phyloP scores from a whole-genome alignment of 2,113 vertebrate genomes.

The Triplophysa rosa region DNA sequence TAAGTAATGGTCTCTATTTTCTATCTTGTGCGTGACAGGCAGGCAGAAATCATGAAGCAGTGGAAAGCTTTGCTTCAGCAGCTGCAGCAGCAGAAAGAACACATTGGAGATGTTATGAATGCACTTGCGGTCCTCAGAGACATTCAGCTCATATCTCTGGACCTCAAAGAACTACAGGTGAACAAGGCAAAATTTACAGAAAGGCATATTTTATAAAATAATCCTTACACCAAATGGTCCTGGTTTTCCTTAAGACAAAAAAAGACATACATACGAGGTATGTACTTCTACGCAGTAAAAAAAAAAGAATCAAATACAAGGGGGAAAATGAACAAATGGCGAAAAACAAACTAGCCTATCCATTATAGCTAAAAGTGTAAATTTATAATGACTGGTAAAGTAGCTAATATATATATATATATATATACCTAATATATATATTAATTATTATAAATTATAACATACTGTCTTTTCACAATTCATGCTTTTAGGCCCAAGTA shows the following conservation, averaged over 20 bases:
- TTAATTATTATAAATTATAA: neutral
- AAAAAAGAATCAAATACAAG: too few relatives aligned
- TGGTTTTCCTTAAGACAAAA: too few relatives aligned
- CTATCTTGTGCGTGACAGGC: constrained; percentile 61
- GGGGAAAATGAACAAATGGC: too few relatives aligned
- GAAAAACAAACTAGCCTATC: too few relatives aligned
- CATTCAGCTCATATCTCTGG: constrained; percentile 73
- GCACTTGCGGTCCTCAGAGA: constrained; percentile 77
- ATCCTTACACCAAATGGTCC: too few relatives aligned
- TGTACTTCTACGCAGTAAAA: too few relatives aligned
- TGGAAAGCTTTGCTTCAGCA: constrained; percentile 80
- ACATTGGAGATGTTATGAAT: constrained; percentile 65
- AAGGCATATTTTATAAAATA: neutral
- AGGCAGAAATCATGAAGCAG: constrained; percentile 69
- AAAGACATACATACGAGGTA: neutral
- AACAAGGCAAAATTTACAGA: neutral
- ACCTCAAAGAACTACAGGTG: constrained; percentile 84
- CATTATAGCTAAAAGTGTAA: too few relatives aligned
- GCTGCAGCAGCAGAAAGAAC: constrained; percentile 71
- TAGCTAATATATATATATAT: too few relatives aligned
- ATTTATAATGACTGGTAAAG: too few relatives aligned
- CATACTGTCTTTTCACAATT: neutral
- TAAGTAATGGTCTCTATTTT: neutral
- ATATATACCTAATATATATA: too few relatives aligned
- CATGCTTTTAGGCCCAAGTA: constrained; percentile 68